phyloP scores from a whole-genome alignment of 1,140 invertebrate species.

The Diuraphis noxia region DNA sequence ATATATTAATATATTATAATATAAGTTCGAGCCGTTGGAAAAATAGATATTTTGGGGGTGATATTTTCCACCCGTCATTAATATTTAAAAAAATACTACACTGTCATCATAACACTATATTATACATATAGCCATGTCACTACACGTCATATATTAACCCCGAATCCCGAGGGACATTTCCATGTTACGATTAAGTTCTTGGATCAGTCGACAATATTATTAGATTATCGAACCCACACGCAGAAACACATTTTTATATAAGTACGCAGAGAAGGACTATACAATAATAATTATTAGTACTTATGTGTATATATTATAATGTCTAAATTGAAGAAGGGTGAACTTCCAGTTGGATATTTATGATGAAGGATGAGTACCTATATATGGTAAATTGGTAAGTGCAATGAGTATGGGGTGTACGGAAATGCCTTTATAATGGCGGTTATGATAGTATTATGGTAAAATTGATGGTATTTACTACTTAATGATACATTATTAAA shows the following conservation, averaged over 20 bases:
- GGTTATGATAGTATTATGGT: not conserved
- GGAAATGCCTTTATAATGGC: not conserved
- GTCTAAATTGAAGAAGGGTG: not conserved
- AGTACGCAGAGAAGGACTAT: not conserved
- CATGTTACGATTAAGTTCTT: not conserved
- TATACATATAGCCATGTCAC: not conserved
- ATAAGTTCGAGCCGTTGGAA: not conserved
- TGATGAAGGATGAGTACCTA: not conserved
- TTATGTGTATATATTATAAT: not conserved
- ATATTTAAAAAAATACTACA: not conserved
- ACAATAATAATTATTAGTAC: constrained; percentile 7
- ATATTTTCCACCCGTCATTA: not conserved
- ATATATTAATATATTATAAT: not conserved
- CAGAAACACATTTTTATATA: not conserved
- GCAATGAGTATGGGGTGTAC: not conserved
- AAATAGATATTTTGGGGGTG: not conserved
- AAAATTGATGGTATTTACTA: not conserved
- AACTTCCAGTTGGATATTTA: not conserved
- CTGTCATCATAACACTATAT: not conserved
- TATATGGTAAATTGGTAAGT: too few species aligned
- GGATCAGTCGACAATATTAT: constrained; percentile 13
- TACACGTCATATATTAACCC: too few species aligned
- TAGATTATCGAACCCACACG: constrained; percentile 36
- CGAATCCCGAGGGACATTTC: not conserved
- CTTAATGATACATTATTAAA: not conserved